A percentile compares a stretch with the other conserved stretches of the same genome.
Conservation (phyloP, 2,888 invertebrate species). For the Tenthredo scrophulariae region DNA sequence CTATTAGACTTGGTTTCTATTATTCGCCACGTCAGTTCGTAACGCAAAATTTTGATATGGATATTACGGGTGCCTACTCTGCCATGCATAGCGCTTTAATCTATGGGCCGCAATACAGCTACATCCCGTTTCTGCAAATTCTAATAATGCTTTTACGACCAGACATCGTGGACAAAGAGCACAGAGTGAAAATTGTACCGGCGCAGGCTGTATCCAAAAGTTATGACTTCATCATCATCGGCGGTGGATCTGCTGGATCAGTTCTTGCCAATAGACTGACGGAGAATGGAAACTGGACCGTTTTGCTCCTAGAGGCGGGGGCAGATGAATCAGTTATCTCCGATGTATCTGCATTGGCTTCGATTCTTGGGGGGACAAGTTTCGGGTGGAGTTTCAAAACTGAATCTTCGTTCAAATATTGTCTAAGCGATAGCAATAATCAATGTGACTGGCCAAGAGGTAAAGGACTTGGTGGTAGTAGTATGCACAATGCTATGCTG, state of each 20-base stretch:
- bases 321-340: conserved; percentile 86
- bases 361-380: conserved; percentile 84
- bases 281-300: conserved; percentile 86
- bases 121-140: conserved; percentile 83
- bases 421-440: conserved; percentile 78
- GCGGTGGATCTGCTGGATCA: conserved; percentile 91
- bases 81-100: conserved; percentile 84
- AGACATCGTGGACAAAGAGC: conserved; percentile 85
- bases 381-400: conserved; percentile 92
- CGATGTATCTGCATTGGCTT: conserved; percentile 87
- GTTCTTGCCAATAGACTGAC: conserved; percentile 89
- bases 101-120: conserved; percentile 83
- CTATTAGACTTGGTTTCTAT: background rate
- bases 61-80: conserved; percentile 78
- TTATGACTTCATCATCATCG: conserved; percentile 90
- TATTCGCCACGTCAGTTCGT: background rate
- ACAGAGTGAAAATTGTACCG: conserved; percentile 82
- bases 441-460: conserved; percentile 78
- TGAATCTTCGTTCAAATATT: conserved; percentile 85
- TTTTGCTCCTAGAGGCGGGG: conserved; percentile 90
- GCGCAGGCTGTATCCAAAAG: conserved; percentile 80
- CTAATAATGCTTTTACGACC: conserved; percentile 83
- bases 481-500: conserved; percentile 93
- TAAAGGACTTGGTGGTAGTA: conserved; percentile 84
- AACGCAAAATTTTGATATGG: background rate